Conservation (phyloP, 2,797 vertebrate genomes). For the Hemitrygon akajei region DNA sequence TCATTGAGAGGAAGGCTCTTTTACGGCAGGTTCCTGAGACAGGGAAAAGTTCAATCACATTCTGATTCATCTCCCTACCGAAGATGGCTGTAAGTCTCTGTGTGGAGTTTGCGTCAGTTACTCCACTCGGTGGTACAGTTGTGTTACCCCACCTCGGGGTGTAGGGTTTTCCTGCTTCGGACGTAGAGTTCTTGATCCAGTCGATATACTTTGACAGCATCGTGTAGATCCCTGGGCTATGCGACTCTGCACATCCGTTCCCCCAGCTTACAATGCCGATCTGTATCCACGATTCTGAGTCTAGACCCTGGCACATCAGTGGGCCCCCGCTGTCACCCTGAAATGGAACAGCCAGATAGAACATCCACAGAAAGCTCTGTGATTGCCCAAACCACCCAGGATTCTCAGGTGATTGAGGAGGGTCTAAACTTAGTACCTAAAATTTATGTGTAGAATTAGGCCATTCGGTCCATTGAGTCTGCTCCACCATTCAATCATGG, state of each 20-base stretch:
- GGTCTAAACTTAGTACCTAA: no score
- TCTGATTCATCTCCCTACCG: neutral
- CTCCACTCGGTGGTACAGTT: rapidly evolving
- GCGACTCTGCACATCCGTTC: neutral
- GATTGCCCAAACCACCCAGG: no score
- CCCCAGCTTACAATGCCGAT: conserved; percentile 20
- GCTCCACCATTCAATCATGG: no score
- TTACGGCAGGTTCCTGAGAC: neutral
- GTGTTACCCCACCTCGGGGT: neutral
- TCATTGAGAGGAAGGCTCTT: neutral
- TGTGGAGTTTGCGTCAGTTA: neutral
- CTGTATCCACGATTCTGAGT: neutral
- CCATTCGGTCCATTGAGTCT: no score
- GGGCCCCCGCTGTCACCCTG: conserved; percentile 25
- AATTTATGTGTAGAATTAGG: no score
- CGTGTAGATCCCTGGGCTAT: neutral
- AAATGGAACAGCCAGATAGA: neutral
- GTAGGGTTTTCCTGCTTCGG: neutral
- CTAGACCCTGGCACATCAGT: neutral
- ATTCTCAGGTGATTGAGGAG: no score
- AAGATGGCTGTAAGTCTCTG: no score
- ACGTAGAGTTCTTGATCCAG: neutral
- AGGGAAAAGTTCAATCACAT: rapidly evolving
- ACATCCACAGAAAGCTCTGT: neutral
- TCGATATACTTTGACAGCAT: neutral